phyloP scores from a whole-genome alignment of 2,113 vertebrate species.

The Oncorhynchus keta region DNA sequence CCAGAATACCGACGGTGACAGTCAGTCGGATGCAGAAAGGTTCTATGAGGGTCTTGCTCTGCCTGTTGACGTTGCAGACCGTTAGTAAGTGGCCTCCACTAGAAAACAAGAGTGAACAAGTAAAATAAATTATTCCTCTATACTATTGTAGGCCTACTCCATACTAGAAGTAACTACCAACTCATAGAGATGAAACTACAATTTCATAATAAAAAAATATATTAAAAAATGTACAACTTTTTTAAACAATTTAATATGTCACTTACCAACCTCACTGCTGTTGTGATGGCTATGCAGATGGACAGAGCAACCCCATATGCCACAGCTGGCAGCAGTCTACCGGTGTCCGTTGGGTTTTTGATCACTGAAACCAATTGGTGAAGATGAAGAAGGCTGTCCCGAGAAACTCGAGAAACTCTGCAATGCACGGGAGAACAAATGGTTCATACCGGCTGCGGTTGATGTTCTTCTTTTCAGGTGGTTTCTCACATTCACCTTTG shows the following conservation, averaged over 20 bases:
- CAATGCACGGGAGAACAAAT: slow-evolving; percentile 17
- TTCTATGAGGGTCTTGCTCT: slow-evolving; percentile 13
- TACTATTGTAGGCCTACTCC: too few relatives aligned
- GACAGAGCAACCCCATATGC: slow-evolving; percentile 19
- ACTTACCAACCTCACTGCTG: slow-evolving; percentile 17
- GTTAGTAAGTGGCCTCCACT: slow-evolving; percentile 26
- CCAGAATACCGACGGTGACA: slow-evolving; percentile 19
- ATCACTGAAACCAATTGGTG: slow-evolving; percentile 30
- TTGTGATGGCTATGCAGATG: slow-evolving; percentile 8
- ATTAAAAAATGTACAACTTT: too few relatives aligned
- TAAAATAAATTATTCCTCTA: too few relatives aligned
- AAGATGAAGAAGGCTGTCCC: slow-evolving; percentile 28
- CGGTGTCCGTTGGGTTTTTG: slow-evolving; percentile 6
- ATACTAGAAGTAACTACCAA: too few relatives aligned
- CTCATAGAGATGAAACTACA: too few relatives aligned
- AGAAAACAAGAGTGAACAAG: background rate
- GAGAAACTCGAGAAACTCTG: slow-evolving; percentile 23
- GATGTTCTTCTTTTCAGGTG: background rate
- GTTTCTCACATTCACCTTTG: background rate
- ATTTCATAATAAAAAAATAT: too few relatives aligned
- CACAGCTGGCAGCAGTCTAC: slow-evolving; percentile 26
- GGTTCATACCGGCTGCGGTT: slow-evolving; percentile 5
- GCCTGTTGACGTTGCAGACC: slow-evolving; percentile 14
- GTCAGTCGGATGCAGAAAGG: slow-evolving; percentile 25
- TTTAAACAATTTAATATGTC: background rate